Evolutionary conservation across 2,888 invertebrate genomes (phyloP), one percentile per base, ranked within the genome.

Genomic region (Dysmachus trigonus): DNA sequence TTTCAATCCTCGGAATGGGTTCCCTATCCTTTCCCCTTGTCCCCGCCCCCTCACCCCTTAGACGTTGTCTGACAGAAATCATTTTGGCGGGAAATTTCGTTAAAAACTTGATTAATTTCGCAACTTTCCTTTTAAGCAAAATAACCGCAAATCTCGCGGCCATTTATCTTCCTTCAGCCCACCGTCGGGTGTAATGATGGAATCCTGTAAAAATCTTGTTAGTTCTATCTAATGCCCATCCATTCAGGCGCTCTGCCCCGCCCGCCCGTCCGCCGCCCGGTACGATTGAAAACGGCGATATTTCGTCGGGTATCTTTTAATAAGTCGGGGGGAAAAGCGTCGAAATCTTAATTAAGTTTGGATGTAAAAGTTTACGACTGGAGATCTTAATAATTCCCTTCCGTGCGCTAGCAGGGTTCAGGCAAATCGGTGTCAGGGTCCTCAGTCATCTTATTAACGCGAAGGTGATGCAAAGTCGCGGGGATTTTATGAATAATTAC

Each of bases 301-400:
- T 81, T 62, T 51, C 8, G n/a, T 33, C 35, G 62, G 31, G 81
- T 30, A 81, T 53, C 81, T 81, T 81, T 51, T 81, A 81, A 81
- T 81, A 81, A 53, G 81, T 18, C 31, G 18, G 30, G 81, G 33
- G 18, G 13, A n/a, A n/a, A n/a, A 22, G 31, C 2, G 53, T 33
- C 53, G 53, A 81, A 81, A 81, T 81, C 81, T 81, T 81, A 81
- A 81, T 81, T 81, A 81, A 81, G 81, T 62, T 81, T 81, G 8
- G 81, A 81, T 81, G 53, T 81, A 53, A 81, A 81, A 81, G 81
- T 81, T 81, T 81, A 81, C 81, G 81, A 81, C 81, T 81, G 81
- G 22, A 81, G 53, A 81, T 81, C 53, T 81, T 81, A 81, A 81
- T 81, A 81, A 81, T 81, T 77, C 77, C 35, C 31, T 81, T 18